Percentiles rank a stretch among this genome's conserved stretches.
Evolutionary conservation across 1,140 invertebrate genomes (phyloP).

Genomic region (Microplitis demolitor): DNA sequence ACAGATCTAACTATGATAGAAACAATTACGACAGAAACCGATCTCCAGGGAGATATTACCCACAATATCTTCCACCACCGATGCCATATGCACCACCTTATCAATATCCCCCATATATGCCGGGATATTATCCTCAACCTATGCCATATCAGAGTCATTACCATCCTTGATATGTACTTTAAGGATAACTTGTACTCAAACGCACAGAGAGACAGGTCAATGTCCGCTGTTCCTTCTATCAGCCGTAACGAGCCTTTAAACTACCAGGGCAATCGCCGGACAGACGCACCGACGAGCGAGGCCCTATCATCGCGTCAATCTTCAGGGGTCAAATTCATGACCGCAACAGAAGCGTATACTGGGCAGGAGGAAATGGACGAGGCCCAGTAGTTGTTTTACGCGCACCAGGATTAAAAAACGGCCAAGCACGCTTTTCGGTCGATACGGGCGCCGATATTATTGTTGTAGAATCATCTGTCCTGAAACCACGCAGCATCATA

Average conservation of each 20-base stretch:
- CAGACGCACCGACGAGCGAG: not conserved
- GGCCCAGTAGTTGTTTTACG: not conserved
- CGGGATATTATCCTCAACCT: too few relatives aligned
- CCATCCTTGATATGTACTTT: too few relatives aligned
- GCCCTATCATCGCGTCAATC: not conserved
- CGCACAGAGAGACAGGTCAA: not conserved
- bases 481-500: not conserved
- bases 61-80: too few relatives aligned
- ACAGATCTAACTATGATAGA: too few relatives aligned
- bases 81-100: too few relatives aligned
- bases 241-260: not conserved
- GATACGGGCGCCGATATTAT: not conserved
- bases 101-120: not conserved
- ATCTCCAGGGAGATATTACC: too few relatives aligned
- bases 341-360: not conserved
- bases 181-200: not conserved
- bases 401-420: not conserved
- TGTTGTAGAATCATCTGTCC: not conserved
- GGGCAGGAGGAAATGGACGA: not conserved
- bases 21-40: too few relatives aligned
- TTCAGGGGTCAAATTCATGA: not conserved
- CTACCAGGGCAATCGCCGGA: not conserved
- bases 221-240: not conserved
- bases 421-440: not conserved
- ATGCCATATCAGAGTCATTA: too few relatives aligned